Percentiles rank a stretch among this genome's conserved stretches.
These are phyloP conservation scores for Mylabris sibirica DNA, from an alignment of 2,888 invertebrate genomes.

Conservation along the genomic window DNA sequence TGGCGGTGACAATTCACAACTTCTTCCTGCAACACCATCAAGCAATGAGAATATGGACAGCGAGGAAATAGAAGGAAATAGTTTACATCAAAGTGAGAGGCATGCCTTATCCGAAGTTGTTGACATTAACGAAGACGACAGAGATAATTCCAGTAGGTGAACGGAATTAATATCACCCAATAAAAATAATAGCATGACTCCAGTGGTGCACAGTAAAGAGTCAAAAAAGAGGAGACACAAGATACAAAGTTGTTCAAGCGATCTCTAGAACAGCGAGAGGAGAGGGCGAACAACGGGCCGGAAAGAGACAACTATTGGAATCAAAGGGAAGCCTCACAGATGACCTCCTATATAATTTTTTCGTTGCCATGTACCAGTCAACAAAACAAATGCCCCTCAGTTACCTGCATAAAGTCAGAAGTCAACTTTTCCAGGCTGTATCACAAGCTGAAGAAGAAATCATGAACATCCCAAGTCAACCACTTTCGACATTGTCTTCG, in stretches of 20 bases:
- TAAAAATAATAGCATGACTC: background rate
- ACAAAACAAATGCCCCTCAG: slow-evolving; percentile 4
- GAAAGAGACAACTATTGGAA: slow-evolving; percentile 3
- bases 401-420: slow-evolving; percentile 5
- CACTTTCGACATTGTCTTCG: slow-evolving; percentile 10
- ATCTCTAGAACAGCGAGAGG: background rate
- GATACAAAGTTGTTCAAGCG: background rate
- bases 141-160: slow-evolving; percentile 6
- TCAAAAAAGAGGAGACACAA: background rate
- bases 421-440: slow-evolving; percentile 1
- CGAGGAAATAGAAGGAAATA: background rate
- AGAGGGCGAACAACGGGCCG: background rate
- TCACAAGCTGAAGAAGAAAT: slow-evolving; percentile 13
- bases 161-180: slow-evolving; percentile 4
- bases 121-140: background rate
- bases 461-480: slow-evolving; percentile 8
- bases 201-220: background rate
- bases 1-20: too few species aligned
- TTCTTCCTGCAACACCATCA: too few species aligned
- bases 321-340: background rate
- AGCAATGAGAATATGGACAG: too few species aligned
- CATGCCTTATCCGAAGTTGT: background rate
- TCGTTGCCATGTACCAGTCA: slow-evolving; percentile 8
- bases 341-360: slow-evolving; percentile 11
- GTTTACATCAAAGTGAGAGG: background rate